Conservation (phyloP, 2,113 vertebrate genomes). For the Tretioscincus oriximinensis region DNA sequence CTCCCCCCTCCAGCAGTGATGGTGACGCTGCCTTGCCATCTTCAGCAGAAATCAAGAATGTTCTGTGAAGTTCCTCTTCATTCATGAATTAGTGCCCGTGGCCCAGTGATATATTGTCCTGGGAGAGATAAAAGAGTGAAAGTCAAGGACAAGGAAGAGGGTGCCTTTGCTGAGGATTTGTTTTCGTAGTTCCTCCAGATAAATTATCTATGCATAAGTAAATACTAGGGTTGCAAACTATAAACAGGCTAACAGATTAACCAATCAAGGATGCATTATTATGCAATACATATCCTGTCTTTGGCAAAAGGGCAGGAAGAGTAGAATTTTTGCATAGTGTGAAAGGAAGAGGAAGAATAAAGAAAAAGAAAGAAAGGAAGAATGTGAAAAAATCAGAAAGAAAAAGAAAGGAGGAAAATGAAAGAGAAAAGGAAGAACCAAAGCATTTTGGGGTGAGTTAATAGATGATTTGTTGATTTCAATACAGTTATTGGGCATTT, state of each 20-base stretch:
- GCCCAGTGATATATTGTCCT: slow-evolving; percentile 12
- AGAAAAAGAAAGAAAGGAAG: too few species aligned
- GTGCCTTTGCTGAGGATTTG: too few species aligned
- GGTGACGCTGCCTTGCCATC: too few species aligned
- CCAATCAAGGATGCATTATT: neutral
- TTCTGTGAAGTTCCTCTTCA: neutral
- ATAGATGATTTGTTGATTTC: neutral
- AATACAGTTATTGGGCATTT: neutral
- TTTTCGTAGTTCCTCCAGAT: neutral
- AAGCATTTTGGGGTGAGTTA: neutral
- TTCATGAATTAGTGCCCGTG: neutral
- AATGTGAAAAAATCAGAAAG: too few species aligned
- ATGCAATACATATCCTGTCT: too few species aligned
- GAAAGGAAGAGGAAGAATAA: too few species aligned
- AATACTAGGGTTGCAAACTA: neutral
- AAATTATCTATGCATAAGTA: neutral
- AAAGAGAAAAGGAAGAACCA: too few species aligned
- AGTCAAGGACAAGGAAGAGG: neutral
- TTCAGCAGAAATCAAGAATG: too few species aligned
- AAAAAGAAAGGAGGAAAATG: too few species aligned
- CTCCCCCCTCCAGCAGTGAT: neutral
- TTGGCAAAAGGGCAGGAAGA: too few species aligned
- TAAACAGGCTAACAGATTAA: neutral
- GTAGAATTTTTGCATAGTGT: too few species aligned
- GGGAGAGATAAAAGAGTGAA: neutral